Percentiles rank a stretch among this genome's conserved stretches.
Conservation (phyloP, 2,113 vertebrate species). For the Emydocephalus ijimae region DNA sequence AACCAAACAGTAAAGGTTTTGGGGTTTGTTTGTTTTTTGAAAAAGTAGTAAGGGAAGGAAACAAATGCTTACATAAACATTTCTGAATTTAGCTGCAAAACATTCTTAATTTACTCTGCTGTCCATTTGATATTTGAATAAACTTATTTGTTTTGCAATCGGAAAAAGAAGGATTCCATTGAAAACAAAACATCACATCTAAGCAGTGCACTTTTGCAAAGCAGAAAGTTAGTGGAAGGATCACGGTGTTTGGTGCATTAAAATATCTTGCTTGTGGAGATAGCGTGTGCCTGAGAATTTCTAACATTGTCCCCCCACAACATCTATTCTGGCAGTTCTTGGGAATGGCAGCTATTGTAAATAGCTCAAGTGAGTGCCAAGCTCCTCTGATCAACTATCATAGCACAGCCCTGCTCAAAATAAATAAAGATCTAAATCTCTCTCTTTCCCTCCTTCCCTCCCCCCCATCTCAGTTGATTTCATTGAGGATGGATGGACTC, state of each 20-base stretch:
- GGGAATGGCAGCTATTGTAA: rapidly evolving
- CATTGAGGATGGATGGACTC: not conserved
- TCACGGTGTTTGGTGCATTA: not conserved
- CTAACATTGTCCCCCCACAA: conserved; percentile 58
- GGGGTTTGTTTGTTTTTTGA: conserved; percentile 26
- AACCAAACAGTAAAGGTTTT: conserved; percentile 45
- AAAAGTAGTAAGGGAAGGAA: not conserved
- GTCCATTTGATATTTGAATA: conserved; percentile 63
- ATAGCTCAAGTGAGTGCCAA: not conserved
- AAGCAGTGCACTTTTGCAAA: conserved; percentile 55
- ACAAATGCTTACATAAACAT: not conserved
- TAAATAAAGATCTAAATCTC: not conserved
- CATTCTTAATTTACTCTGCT: conserved; percentile 62
- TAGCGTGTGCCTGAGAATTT: conserved; percentile 27
- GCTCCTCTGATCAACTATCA: conserved; percentile 6
- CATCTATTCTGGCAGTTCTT: conserved; percentile 50
- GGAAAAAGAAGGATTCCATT: conserved; percentile 53
- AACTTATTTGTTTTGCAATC: conserved; percentile 58
- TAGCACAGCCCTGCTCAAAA: conserved; percentile 3
- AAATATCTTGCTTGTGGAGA: not conserved
- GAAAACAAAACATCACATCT: conserved; percentile 37
- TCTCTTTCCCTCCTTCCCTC: not conserved
- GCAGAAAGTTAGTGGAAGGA: conserved; percentile 54
- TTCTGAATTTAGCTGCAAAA: conserved; percentile 44
- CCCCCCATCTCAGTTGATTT: not conserved